Conservation (phyloP, 2,797 vertebrate species). For the Takifugu ocellatus region DNA sequence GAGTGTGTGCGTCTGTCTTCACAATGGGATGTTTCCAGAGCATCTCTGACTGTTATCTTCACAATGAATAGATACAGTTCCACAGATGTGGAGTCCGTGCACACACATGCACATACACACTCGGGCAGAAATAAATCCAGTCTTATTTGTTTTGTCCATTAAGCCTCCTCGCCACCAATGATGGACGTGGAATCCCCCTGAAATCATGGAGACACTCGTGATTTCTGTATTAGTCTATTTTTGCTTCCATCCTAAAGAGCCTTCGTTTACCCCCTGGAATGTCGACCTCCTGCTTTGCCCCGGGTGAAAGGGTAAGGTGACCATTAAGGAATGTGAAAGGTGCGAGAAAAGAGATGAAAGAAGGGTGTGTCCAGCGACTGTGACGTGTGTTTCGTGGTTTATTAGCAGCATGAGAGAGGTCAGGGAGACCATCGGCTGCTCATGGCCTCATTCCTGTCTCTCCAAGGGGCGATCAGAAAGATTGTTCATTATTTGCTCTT, state of each 20-base stretch:
- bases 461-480: background rate
- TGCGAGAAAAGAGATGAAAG: slow-evolving; percentile 33
- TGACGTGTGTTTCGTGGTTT: slow-evolving; percentile 21
- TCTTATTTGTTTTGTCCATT: slow-evolving; percentile 28
- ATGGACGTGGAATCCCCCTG: slow-evolving; percentile 7
- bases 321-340: slow-evolving; percentile 49
- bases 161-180: slow-evolving; percentile 2
- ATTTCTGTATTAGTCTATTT: slow-evolving; percentile 32
- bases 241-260: slow-evolving; percentile 22
- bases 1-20: slow-evolving; percentile 35
- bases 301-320: slow-evolving; percentile 9
- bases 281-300: slow-evolving; percentile 18
- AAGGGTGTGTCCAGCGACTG: slow-evolving; percentile 17
- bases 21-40: slow-evolving; percentile 43
- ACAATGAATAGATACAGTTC: slow-evolving; percentile 21
- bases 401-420: slow-evolving; percentile 17
- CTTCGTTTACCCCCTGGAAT: slow-evolving; percentile 34
- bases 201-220: too few species aligned
- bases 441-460: slow-evolving; percentile 4
- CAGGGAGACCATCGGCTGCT: slow-evolving; percentile 23
- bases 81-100: slow-evolving; percentile 21
- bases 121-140: background rate
- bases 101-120: slow-evolving; percentile 14
- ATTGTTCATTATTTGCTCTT: too few species aligned
- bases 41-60: slow-evolving; percentile 40